Evolutionary conservation across 2,797 vertebrate genomes (phyloP).

Genomic region (Danio jaintianensis): DNA sequence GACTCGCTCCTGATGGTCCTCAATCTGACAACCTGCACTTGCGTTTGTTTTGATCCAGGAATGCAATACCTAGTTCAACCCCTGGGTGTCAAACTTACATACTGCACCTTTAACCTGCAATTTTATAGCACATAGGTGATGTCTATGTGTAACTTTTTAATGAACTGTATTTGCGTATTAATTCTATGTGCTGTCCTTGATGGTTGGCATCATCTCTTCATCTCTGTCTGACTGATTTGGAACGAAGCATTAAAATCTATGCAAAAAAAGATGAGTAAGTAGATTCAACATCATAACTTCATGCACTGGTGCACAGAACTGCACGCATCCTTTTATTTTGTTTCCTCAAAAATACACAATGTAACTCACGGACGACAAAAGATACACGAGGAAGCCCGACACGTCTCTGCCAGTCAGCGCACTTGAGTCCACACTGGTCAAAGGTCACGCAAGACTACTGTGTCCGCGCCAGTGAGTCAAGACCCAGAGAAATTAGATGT

Average conservation of each 20-base stretch:
- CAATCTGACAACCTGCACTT: no score
- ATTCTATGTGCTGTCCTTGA: no score
- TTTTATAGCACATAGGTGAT: no score
- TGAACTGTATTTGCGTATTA: no score
- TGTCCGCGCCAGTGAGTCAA: conserved; percentile 15
- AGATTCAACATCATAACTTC: background rate
- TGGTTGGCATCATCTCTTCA: no score
- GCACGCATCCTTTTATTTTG: background rate
- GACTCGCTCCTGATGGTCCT: no score
- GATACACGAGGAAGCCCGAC: background rate
- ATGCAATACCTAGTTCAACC: no score
- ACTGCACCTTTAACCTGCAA: no score
- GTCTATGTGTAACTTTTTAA: no score
- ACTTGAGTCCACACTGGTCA: conserved; percentile 35
- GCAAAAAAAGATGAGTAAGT: background rate
- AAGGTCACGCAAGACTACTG: conserved; percentile 20
- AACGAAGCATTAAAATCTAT: background rate
- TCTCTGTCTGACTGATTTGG: background rate
- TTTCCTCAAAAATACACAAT: background rate
- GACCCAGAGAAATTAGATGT: conserved; percentile 22
- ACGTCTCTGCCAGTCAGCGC: conserved; percentile 19
- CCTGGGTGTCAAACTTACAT: no score
- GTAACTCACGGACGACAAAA: conserved; percentile 7
- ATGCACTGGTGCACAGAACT: background rate
- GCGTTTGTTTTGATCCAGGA: no score